A percentile compares a stretch with the other conserved stretches of the same genome.
Evolutionary conservation across 2,113 vertebrate genomes (phyloP).

Genomic region (Oreochromis niloticus): DNA sequence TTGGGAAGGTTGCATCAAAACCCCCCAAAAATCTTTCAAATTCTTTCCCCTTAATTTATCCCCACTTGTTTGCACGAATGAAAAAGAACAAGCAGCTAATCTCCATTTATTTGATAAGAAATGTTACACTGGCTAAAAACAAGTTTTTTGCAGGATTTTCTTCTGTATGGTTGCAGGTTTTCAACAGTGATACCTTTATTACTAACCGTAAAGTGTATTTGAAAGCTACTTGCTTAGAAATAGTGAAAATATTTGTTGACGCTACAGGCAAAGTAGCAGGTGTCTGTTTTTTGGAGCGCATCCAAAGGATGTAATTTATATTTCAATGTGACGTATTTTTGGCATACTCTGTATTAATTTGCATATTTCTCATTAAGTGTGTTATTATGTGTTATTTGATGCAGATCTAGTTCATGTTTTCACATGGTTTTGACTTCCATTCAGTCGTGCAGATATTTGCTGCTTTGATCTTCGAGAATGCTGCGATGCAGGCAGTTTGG

Average conservation of each 20-base stretch:
- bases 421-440: background rate
- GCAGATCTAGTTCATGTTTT: background rate
- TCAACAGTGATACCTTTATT: background rate
- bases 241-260: background rate
- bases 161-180: fast-evolving
- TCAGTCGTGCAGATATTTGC: background rate
- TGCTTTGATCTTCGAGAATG: background rate
- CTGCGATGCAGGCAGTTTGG: background rate
- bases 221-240: background rate
- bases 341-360: background rate
- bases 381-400: background rate
- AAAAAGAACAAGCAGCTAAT: background rate
- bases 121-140: background rate
- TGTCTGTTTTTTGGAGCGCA: background rate
- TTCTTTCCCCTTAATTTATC: background rate
- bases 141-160: background rate
- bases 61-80: background rate
- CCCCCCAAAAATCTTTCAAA: background rate
- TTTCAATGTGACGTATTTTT: background rate
- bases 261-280: background rate
- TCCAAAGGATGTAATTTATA: background rate
- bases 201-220: background rate
- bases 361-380: background rate
- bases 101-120: background rate
- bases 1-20: background rate